Percentiles rank a stretch among this genome's conserved stretches.
These are phyloP conservation scores for Drosophila dives DNA, from an alignment of 2,888 invertebrate species.

Conservation along the genomic window DNA sequence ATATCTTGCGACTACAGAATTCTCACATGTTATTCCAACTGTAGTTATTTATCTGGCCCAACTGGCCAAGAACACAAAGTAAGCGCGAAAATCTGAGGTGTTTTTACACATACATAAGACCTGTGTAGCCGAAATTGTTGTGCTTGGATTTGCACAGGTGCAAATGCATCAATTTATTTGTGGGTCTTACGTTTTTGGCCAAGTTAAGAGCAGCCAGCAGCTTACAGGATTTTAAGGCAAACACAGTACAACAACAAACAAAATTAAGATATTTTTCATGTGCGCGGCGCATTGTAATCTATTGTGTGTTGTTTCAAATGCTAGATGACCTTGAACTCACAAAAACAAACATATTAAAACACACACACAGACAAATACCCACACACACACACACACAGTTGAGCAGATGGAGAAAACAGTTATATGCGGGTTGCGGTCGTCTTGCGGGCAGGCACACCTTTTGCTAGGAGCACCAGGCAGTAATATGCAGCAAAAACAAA, in stretches of 20 bases:
- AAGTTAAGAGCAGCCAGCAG: constrained; percentile 8
- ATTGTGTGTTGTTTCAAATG: constrained; percentile 81
- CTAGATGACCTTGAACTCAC: constrained; percentile 84
- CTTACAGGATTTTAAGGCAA: constrained; percentile 25
- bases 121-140: not conserved
- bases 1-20: not conserved
- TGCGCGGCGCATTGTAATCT: constrained; percentile 64
- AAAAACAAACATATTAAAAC: constrained; percentile 49
- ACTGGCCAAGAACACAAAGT: not conserved
- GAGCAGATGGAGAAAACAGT: constrained; percentile 40
- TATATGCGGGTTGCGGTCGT: constrained; percentile 49
- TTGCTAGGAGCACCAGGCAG: constrained; percentile 47
- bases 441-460: constrained; percentile 78
- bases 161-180: not conserved
- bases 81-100: not conserved
- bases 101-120: not conserved
- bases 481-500: constrained; percentile 60
- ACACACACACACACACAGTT: constrained; percentile 45
- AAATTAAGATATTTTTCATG: constrained; percentile 64
- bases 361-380: constrained; percentile 27
- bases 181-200: not conserved
- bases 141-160: not conserved
- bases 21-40: not conserved
- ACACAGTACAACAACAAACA: constrained; percentile 27
- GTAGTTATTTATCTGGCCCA: not conserved